Evolutionary conservation across 2,797 vertebrate species (phyloP), one percentile per base, ranked within the genome.

Genomic region (Channallabes apus): DNA sequence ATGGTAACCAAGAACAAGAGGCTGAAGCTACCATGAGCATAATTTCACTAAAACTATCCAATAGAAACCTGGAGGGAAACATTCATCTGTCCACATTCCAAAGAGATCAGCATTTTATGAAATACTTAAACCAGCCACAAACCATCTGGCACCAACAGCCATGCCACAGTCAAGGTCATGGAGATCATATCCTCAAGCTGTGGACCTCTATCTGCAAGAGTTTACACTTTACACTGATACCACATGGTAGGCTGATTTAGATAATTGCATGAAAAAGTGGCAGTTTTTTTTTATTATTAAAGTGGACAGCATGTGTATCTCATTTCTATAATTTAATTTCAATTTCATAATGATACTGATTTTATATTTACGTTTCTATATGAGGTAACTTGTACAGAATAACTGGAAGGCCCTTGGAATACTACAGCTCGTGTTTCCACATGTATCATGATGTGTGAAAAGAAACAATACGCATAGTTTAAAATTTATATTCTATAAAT

Each of bases 401-500:
- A 2, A 7, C 20, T 22, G 0, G 3, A 56, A 56, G 18, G 17
- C 0, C 8, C 4, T 58, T 20, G 27, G n/a, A 75, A 56, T 75
- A 7, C 1, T 27, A 29, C n/a, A 75, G 15, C n/a, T 56, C 24
- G 14, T 61, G 54, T 58, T 22, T 58, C 18, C 18, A 58, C 41
- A 27, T 38, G 18, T 46, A 17, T 56, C 56, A 65, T 3, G 1
- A 29, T 35, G 6, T 27, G 3, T 59, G 29, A 22, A 59, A 41
- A 22, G 18, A 61, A 62, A 24, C 27, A 24, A 17, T 0, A 20
- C 17, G 76, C 3, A 59, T 27, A 17, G 86, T 90, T 92, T 92
- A 91, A 94, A 94, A 93, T 90, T 92, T 90, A 92, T 93, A 92
- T 61, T 84, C 84, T 84, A 87, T 94, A 93, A 35, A 93, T 92